These are phyloP conservation scores for Adelosebastes latens DNA, from an alignment of 2,797 vertebrate species.

Conservation along the genomic window DNA sequence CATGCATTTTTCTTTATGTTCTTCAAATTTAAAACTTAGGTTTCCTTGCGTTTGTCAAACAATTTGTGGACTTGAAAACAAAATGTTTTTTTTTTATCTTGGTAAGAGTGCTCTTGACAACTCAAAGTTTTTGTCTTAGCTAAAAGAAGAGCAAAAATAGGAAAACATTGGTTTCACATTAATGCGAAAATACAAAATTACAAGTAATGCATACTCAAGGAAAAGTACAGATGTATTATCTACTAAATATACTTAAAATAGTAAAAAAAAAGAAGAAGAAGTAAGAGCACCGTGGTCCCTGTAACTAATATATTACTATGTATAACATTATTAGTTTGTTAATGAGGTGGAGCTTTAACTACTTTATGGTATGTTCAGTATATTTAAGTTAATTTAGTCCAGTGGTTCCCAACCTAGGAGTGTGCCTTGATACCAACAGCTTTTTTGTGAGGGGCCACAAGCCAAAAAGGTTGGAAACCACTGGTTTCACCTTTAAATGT, in stretches of 20 bases:
- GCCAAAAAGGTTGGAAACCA: neutral
- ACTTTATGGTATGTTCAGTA: neutral
- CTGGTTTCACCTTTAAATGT: no score
- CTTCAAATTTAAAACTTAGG: no score
- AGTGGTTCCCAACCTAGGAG: no score
- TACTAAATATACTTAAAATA: neutral
- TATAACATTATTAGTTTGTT: neutral
- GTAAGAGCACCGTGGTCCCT: neutral
- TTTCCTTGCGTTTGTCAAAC: no score
- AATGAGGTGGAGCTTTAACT: neutral
- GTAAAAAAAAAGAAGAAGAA: neutral
- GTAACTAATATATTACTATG: neutral
- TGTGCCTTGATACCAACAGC: no score
- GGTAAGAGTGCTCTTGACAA: no score
- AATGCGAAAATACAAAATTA: neutral
- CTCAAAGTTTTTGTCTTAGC: no score
- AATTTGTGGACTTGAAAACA: no score
- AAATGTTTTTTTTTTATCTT: no score
- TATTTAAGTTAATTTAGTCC: neutral
- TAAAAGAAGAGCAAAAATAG: no score
- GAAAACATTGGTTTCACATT: neutral
- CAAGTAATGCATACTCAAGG: neutral
- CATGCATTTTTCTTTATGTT: no score
- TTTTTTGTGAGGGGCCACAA: neutral
- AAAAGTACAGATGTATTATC: neutral